Evolutionary conservation across 2,888 invertebrate species (phyloP), one percentile per base, ranked within the genome.

Genomic region (Aradus depressus): DNA sequence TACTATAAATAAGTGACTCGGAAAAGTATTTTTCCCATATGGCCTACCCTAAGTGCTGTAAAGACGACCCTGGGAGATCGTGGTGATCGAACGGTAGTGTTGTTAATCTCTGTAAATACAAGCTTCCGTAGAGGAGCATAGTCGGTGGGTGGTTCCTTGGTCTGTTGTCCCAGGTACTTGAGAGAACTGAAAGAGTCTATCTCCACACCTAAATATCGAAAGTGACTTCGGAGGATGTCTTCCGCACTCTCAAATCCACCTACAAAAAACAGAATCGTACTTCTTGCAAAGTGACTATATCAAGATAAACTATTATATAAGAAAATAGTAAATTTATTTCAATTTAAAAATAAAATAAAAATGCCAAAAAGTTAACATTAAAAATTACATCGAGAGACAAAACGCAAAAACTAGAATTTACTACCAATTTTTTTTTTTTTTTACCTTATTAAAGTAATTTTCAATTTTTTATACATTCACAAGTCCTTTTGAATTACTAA

Each of bases 101-200:
- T 81, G 50, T 75, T 73, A 50, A 86, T 68, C 65, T 81, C 81
- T 53, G 71, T 69, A 55, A 73, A 71, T 50, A 86, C 67, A 10
- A 75, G 75, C 39, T 67, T 65, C 53, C 69, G 70, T 14, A 86
- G 68, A 37, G 22, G 32, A 22, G 6, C 44, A 39, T 56, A 73
- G 70, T 32, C 67, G 66, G 64, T 80, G 85, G 63, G 80, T 73
- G 3, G 83, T 84, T 65, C 66, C 2, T 66, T 64, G 1, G 75
- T 76, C 62, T 75, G 75, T 31, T 76, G 68, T n/a, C 81, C 81
- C 41, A 81, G 70, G 61, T 81, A 81, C 55, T 76, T 76, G 34
- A 86, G 66, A 12, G 81, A 80, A 64, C 80, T 80, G 63, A 84
- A 86, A 14, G 82, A 80, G 58, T 81, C 81, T 38, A 79, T 77